A percentile compares a stretch with the other conserved stretches of the same genome.
Evolutionary conservation across 2,113 vertebrate species (phyloP).

Genomic region (Toxostoma redivivum): DNA sequence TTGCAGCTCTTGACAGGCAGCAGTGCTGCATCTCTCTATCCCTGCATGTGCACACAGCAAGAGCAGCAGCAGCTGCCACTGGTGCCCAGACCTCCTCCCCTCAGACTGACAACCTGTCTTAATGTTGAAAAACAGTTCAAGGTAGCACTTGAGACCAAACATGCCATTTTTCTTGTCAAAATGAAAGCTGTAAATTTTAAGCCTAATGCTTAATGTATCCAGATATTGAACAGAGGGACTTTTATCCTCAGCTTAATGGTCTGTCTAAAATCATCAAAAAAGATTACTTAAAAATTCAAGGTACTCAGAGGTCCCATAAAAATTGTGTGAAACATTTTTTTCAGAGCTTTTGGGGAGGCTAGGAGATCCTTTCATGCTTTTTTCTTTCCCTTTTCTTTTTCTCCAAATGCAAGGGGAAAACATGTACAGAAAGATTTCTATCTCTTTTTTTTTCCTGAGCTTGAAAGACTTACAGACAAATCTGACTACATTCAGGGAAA

Average conservation of each 20-base stretch:
- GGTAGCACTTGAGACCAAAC: constrained; percentile 72
- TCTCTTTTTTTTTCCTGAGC: not conserved
- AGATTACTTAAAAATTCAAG: constrained; percentile 76
- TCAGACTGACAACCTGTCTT: constrained; percentile 68
- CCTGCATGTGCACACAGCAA: not conserved
- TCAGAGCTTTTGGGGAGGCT: not conserved
- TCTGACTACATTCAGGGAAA: not conserved
- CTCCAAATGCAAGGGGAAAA: not conserved
- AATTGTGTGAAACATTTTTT: constrained; percentile 40
- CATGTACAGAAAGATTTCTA: not conserved
- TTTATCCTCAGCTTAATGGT: constrained; percentile 78
- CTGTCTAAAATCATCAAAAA: constrained; percentile 78
- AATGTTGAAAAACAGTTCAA: constrained; percentile 73
- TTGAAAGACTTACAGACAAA: not conserved
- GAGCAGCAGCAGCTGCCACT: constrained; percentile 40
- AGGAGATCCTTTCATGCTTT: not conserved
- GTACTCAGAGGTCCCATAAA: constrained; percentile 73
- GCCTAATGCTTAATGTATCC: constrained; percentile 77
- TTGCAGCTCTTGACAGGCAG: not conserved
- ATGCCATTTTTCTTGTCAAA: constrained; percentile 80
- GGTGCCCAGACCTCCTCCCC: constrained; percentile 51
- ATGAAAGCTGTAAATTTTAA: constrained; percentile 78
- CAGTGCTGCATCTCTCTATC: not conserved
- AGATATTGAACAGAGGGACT: constrained; percentile 78
- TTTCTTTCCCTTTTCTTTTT: not conserved